Conservation (phyloP, 2,888 invertebrate species). For the Byasa hedistus region DNA sequence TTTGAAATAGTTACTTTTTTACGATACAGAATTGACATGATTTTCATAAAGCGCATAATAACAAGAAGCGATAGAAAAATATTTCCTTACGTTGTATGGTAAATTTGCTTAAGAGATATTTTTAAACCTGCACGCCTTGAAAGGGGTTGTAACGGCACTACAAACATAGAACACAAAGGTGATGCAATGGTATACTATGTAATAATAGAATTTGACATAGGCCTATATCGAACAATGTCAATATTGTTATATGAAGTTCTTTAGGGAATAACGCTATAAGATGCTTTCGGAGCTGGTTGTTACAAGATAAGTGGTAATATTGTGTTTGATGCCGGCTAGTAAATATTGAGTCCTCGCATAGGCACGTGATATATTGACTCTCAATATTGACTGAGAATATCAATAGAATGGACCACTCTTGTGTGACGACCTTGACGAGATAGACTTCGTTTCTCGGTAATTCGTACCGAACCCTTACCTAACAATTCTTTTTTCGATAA, state of each 20-base stretch:
- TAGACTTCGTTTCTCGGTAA: conserved; percentile 52
- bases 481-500: not conserved
- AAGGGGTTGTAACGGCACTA: not conserved
- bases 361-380: conserved; percentile 75
- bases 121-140: not conserved
- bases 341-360: conserved; percentile 71
- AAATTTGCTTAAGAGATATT: conserved; percentile 1
- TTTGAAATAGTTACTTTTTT: too few species aligned
- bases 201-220: conserved; percentile 49
- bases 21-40: too few species aligned
- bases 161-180: conserved; percentile 21
- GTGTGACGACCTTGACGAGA: conserved; percentile 57
- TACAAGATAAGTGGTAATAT: conserved; percentile 77
- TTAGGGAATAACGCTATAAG: conserved; percentile 56
- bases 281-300: conserved; percentile 69
- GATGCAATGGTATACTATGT: conserved; percentile 43
- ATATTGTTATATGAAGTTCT: conserved; percentile 54
- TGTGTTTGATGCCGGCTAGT: conserved; percentile 70
- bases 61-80: not conserved
- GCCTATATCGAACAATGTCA: conserved; percentile 60
- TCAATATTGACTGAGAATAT: conserved; percentile 72
- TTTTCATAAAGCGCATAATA: not conserved
- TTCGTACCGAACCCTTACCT: conserved; percentile 10
- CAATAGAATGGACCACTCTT: conserved; percentile 61
- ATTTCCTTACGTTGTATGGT: not conserved